Evolutionary conservation across 2,888 invertebrate species (phyloP).

Genomic region (Tenthredo amoena): DNA sequence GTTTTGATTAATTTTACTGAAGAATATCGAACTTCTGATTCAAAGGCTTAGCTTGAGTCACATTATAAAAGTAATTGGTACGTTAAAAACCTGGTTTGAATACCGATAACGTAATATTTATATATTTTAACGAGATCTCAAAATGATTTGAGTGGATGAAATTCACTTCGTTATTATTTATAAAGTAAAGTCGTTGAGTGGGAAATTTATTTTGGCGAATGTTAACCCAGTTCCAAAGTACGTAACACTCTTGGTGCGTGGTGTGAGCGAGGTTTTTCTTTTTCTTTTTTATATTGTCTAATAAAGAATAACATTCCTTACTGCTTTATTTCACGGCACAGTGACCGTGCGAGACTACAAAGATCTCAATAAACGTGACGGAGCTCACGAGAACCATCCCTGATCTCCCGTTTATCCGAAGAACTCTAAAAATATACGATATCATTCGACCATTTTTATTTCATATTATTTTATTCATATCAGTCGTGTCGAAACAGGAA

Average conservation of each 20-base stretch:
- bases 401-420: slow-evolving; percentile 24
- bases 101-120: neutral
- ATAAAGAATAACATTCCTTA: slow-evolving; percentile 31
- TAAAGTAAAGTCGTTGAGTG: neutral
- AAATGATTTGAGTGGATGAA: neutral
- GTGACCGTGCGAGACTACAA: slow-evolving; percentile 23
- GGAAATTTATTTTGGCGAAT: neutral
- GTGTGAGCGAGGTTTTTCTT: neutral
- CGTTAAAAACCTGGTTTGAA: neutral
- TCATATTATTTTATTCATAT: slow-evolving; percentile 27
- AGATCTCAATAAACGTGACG: slow-evolving; percentile 23
- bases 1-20: neutral
- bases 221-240: neutral
- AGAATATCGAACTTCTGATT: neutral
- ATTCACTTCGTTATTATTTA: neutral
- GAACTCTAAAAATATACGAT: slow-evolving; percentile 5
- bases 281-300: neutral
- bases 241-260: neutral
- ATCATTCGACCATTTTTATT: slow-evolving; percentile 25
- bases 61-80: neutral
- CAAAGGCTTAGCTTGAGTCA: neutral
- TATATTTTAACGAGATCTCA: slow-evolving; percentile 11
- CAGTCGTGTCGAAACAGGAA: neutral
- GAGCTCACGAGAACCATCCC: neutral
- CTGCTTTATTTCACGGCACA: neutral